Evolutionary conservation across 1,140 invertebrate genomes (phyloP).

Genomic region (Eriosoma lanigerum): DNA sequence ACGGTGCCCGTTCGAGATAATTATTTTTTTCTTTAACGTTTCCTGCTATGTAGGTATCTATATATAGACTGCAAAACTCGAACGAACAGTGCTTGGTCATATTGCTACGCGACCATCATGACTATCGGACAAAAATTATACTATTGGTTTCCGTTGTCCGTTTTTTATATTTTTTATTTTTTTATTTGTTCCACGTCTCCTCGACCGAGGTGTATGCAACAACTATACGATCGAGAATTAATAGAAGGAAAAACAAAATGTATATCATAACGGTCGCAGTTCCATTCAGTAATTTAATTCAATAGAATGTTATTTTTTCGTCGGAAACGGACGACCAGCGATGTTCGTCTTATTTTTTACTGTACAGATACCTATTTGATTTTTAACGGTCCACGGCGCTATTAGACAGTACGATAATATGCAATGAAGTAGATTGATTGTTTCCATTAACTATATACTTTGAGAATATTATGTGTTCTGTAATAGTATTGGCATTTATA

Average conservation of each 20-base stretch:
- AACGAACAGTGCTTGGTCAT: conserved; percentile 35
- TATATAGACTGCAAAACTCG: too few species aligned
- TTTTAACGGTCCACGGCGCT: not conserved
- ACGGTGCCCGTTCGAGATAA: conserved; percentile 18
- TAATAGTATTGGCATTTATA: too few species aligned
- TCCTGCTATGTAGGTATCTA: not conserved
- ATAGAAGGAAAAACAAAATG: conserved; percentile 8
- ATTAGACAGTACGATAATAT: not conserved
- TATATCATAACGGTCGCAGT: conserved; percentile 18
- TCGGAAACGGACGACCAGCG: not conserved
- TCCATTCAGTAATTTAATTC: conserved; percentile 32
- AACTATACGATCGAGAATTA: not conserved
- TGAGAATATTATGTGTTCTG: too few species aligned
- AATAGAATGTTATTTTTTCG: conserved; percentile 34
- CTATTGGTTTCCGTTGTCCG: too few species aligned
- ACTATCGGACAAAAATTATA: conserved; percentile 3
- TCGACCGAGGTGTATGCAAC: not conserved
- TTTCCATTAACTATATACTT: not conserved
- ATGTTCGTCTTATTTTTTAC: not conserved
- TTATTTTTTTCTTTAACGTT: conserved; percentile 9
- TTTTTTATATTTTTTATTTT: too few species aligned
- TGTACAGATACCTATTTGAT: too few species aligned
- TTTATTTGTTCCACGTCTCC: too few species aligned
- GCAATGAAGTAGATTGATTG: not conserved
- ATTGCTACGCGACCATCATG: not conserved